Evolutionary conservation across 2,113 vertebrate genomes (phyloP).

Genomic region (Salminus brasiliensis): DNA sequence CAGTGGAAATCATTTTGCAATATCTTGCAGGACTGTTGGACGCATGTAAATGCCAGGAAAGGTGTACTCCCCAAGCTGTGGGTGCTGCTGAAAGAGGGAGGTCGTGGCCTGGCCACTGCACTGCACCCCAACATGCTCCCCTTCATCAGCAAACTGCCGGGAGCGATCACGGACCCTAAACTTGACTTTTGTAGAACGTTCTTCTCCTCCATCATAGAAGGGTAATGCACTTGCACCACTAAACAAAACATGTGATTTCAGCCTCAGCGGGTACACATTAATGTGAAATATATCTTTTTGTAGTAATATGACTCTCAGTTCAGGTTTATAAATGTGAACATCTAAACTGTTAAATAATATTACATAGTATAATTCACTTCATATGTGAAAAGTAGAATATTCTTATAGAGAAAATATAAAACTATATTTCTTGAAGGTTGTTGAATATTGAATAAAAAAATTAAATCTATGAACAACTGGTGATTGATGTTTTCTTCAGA

Average conservation of each 20-base stretch:
- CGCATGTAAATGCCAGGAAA: constrained; percentile 88
- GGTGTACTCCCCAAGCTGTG: constrained; percentile 92
- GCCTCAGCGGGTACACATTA: background rate
- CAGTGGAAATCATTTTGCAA: background rate
- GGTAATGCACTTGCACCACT: constrained; percentile 74
- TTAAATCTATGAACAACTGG: background rate
- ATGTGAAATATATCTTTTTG: no score
- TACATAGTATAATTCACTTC: background rate
- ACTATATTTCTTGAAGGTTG: no score
- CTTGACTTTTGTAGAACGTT: constrained; percentile 87
- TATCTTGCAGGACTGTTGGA: constrained; percentile 88
- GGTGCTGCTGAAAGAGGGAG: constrained; percentile 85
- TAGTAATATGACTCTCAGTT: no score
- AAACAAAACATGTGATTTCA: background rate
- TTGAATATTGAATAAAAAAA: background rate
- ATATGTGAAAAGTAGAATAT: no score
- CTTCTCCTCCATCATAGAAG: constrained; percentile 82
- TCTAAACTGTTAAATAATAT: background rate
- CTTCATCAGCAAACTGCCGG: constrained; percentile 88
- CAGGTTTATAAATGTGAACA: no score
- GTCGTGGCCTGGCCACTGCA: constrained; percentile 85
- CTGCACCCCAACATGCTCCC: constrained; percentile 92
- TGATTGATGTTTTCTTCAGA: constrained; percentile 66
- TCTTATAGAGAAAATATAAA: no score
- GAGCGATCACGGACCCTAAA: constrained; percentile 77